phyloP scores from a whole-genome alignment of 2,888 invertebrate species.

The Tetranychus truncatus region DNA sequence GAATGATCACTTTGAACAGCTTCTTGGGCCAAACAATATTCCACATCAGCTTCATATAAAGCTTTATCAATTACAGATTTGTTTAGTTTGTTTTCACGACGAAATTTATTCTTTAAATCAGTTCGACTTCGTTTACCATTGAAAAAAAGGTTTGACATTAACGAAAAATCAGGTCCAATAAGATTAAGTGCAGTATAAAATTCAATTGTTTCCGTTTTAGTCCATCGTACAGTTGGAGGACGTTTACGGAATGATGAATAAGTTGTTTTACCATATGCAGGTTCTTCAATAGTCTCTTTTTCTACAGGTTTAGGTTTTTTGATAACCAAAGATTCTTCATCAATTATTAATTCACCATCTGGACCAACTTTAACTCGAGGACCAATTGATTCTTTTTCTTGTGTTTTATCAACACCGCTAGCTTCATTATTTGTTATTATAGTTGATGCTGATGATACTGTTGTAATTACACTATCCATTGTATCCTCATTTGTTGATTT shows the following conservation, averaged over 20 bases:
- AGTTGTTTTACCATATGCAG: constrained; percentile 20
- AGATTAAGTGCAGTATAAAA: constrained; percentile 76
- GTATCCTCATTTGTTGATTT: too few relatives aligned
- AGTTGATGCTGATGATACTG: not conserved
- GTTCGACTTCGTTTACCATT: constrained; percentile 58
- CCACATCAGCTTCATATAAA: constrained; percentile 12
- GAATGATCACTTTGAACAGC: not conserved
- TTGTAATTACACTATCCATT: not conserved
- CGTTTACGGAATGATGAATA: constrained; percentile 23
- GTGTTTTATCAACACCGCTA: not conserved
- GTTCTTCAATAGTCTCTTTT: constrained; percentile 15
- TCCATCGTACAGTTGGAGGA: constrained; percentile 14
- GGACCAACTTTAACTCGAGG: constrained; percentile 70
- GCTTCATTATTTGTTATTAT: not conserved
- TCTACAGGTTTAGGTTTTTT: constrained; percentile 17
- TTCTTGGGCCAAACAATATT: not conserved
- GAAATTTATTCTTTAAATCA: constrained; percentile 77
- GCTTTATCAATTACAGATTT: constrained; percentile 36
- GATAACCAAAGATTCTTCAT: constrained; percentile 56
- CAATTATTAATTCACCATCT: constrained; percentile 62
- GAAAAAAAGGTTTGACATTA: constrained; percentile 51
- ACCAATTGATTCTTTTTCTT: not conserved
- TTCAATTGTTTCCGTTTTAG: constrained; percentile 51
- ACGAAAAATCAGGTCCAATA: constrained; percentile 75
- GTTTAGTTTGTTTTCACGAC: constrained; percentile 54